Base-by-base conservation (phyloP, 2,113 vertebrate species). In the Lepus europaeus region DNA sequence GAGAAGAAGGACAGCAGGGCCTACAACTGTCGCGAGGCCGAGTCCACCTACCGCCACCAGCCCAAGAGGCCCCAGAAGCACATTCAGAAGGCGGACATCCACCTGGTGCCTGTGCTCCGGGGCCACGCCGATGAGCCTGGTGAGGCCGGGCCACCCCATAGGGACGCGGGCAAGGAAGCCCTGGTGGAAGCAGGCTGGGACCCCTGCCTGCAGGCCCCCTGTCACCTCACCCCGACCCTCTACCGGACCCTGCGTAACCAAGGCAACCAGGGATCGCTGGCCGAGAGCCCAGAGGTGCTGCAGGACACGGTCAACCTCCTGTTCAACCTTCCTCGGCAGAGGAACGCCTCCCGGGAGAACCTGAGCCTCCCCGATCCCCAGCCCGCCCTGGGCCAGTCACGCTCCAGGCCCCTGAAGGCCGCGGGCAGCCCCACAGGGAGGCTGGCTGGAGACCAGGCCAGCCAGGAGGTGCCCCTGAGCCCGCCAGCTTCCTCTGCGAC, bases 1-100 rank as follows among this genome's bases (percentile, higher is more conserved):
- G 98, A 99, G 81, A 97, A 95, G 64, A 99, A 99, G 97, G 99
- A 99, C 22, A 98, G 98, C 97, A 98, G 96, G 85, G 99, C 99
- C 17, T 99, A 99, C 98, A 99, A 99, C 97, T 99, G 99, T 97
- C 97, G 99, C 68, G 98, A 99, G 96, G 99, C 99, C 0, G 99
- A 99, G 93, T 99, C 99, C 0, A 98, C 98, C 23, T 99, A 98
- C 96, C 98, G 99, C 80, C 98, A 99, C 56, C 99, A 99, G 95
- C 99, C 99, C 31, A 99, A 98, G 80, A 99, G 99, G 53, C 99
- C 99, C 0, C 99, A 99, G 97, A 99, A 99, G 77, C 99, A 99
- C 93, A 99, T 99, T 91, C 98, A 98, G 90, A 99, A 99, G 97
- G 97, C 99, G 0, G 99, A 99, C 73, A 99, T 99, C 92, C 99